phyloP scores from a whole-genome alignment of 2,888 invertebrate genomes.

The Apantesis nais region DNA sequence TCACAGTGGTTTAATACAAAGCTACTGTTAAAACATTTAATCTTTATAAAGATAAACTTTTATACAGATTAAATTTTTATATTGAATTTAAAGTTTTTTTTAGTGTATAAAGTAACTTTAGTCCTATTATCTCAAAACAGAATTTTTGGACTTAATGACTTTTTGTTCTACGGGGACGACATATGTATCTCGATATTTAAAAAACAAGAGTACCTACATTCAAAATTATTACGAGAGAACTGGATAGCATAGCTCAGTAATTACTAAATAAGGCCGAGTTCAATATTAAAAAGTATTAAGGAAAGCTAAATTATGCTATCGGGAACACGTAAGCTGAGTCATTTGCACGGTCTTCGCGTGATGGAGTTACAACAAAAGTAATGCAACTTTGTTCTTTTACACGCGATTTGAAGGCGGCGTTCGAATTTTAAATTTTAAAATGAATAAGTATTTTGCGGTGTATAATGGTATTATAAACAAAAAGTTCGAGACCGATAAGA shows the following conservation, averaged over 20 bases:
- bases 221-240: conserved; percentile 27
- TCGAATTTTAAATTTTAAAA: conserved; percentile 33
- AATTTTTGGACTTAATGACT: too few species aligned
- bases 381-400: conserved; percentile 41
- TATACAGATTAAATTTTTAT: too few species aligned
- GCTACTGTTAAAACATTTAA: too few species aligned
- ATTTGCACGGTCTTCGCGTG: conserved; percentile 68
- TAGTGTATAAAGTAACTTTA: too few species aligned
- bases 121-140: too few species aligned
- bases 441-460: conserved; percentile 5
- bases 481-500: conserved; percentile 8
- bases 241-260: conserved; percentile 40
- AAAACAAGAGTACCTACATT: neutral
- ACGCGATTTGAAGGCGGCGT: conserved; percentile 51
- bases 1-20: too few species aligned
- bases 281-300: conserved; percentile 39
- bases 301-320: conserved; percentile 35
- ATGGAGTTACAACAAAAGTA: conserved; percentile 60
- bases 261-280: conserved; percentile 30
- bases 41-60: too few species aligned
- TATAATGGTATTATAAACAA: conserved; percentile 4
- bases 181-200: neutral
- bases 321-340: conserved; percentile 50
- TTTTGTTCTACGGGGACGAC: too few species aligned
- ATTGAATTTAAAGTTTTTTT: too few species aligned